Percentiles rank a stretch among this genome's conserved stretches.
phyloP scores from a whole-genome alignment of 2,888 invertebrate species.

The Diplazon laetatorius region DNA sequence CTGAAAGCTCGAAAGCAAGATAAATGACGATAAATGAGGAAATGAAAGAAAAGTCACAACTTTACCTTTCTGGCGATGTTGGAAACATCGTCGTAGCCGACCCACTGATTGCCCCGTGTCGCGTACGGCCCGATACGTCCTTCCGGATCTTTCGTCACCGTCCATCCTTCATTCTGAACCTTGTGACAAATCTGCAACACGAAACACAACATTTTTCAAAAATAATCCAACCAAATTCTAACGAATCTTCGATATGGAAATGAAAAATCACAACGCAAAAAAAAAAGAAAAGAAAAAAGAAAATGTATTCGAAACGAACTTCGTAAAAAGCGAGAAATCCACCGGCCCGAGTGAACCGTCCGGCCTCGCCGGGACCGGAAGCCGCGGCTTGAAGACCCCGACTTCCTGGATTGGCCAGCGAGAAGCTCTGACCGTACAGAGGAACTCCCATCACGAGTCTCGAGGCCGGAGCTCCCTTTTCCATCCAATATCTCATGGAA shows the following conservation, averaged over 20 bases:
- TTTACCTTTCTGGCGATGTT: slow-evolving; percentile 69
- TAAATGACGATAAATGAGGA: too few species aligned
- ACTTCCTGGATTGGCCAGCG: slow-evolving; percentile 76
- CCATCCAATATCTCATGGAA: slow-evolving; percentile 93
- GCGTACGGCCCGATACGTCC: slow-evolving; percentile 93
- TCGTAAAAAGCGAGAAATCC: slow-evolving; percentile 94
- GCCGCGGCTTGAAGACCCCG: slow-evolving; percentile 89
- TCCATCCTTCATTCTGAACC: slow-evolving; percentile 89
- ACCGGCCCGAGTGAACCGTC: slow-evolving; percentile 90
- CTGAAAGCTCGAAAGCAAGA: background rate
- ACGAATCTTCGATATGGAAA: background rate
- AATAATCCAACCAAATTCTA: background rate
- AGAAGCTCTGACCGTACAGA: slow-evolving; percentile 92
- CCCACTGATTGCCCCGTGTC: slow-evolving; percentile 93
- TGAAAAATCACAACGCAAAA: background rate
- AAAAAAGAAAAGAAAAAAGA: too few species aligned
- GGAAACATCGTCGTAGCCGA: slow-evolving; percentile 90
- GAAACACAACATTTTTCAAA: too few species aligned
- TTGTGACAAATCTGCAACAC: slow-evolving; percentile 90
- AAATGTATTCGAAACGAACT: too few species aligned
- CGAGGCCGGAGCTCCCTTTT: slow-evolving; percentile 89
- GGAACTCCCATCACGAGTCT: slow-evolving; percentile 94
- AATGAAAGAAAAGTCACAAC: background rate
- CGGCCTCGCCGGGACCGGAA: slow-evolving; percentile 88
- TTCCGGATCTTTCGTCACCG: slow-evolving; percentile 89